Base-by-base conservation (phyloP, 2,888 invertebrate species). In the Nephrocerus scutellatus region DNA sequence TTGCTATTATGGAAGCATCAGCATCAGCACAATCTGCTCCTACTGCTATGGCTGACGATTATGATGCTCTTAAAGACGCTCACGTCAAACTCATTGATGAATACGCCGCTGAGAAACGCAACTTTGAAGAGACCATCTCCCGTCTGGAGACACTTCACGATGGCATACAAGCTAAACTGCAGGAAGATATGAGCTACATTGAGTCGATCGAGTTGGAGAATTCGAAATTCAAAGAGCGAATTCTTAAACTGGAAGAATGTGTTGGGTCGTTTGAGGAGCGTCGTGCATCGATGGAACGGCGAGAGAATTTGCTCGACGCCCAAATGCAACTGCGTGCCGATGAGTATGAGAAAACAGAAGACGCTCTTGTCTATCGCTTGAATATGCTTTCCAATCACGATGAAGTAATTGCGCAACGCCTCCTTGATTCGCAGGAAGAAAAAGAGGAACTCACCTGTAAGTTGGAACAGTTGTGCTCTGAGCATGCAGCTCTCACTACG, bases 141-240 rank as follows among this genome's bases (percentile, higher is more conserved):
- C 57, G 57, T 0, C 44, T 68, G 6, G 66, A 68, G 37, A 64
- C 62, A 0, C 43, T 68, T 3, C 60, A 66, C 23, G 59, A 60
- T 43, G 65, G 65, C 38, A 62, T 63, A 8, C 63, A 81, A 44
- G 80, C 80, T 3, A 85, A 84, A 65, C 62, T 86, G 9, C 81
- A 82, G 58, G 84, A 86, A 61, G 72, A 82, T 44, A 80, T 84
- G 57, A 72, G 81, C 31, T 81, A 80, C 45, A 80, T 84, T 38
- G 85, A 86, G 62, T 79, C 75, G 24, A 68, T 84, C 41, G 82
- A 85, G 61, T 64, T 72, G 19, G 84, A 84, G 54, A 72, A 82
- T 33, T 67, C 62, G 3, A 76, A 77, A 52, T 76, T 79, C 38
- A 79, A 78, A 51, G 74, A 74, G 6, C 77, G 79, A 52, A 75